Base-by-base conservation (phyloP, 2,888 invertebrate species). In the Eulithis testata region DNA sequence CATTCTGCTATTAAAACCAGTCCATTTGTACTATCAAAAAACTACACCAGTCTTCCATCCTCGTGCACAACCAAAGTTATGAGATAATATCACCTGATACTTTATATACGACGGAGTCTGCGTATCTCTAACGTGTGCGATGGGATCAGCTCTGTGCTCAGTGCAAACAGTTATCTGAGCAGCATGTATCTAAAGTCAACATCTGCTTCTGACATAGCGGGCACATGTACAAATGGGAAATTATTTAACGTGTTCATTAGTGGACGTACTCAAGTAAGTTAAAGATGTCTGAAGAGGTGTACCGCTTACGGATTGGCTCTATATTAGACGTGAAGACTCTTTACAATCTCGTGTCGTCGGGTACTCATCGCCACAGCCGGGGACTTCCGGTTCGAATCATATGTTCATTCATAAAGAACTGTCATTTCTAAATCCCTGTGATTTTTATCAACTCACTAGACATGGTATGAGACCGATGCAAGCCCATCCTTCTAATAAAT, bases 121-220 rank as follows among this genome's bases (percentile, higher is more conserved):
- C 63, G 57, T 83, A 82, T 84, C 83, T 81, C 59, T 52, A 44
- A 36, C 71, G 84, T 87, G 83, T 86, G 80, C 76, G 4, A n/a
- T 57, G 45, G 81, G 84, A 82, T 88, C 76, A 76, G 45, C 40
- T 6, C 49, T 44, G 62, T 79, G 71, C 76, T 70, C 57, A 65
- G 61, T 36, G 73, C 69, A 83, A 84, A 87, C 82, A 86, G 55
- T 44, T 63, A 69, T 74, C 80, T 73, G 84, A 83, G 75, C 60
- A 57, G 27, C 61, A 57, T 60, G 51, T 82, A 78, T 80, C 76
- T 71, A 65, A 54, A 47, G 72, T 70, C 80, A 81, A 85, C 76
- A 78, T 12, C 31, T 5, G 40, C 45, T 58, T 62, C 66, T 73
- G 63, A 71, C 68, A 68, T 68, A 69, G 67, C 60, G 36, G 45